Percentiles rank a stretch among this genome's conserved stretches.
phyloP scores from a whole-genome alignment of 2,888 invertebrate species.

The Eupithecia inturbata region DNA sequence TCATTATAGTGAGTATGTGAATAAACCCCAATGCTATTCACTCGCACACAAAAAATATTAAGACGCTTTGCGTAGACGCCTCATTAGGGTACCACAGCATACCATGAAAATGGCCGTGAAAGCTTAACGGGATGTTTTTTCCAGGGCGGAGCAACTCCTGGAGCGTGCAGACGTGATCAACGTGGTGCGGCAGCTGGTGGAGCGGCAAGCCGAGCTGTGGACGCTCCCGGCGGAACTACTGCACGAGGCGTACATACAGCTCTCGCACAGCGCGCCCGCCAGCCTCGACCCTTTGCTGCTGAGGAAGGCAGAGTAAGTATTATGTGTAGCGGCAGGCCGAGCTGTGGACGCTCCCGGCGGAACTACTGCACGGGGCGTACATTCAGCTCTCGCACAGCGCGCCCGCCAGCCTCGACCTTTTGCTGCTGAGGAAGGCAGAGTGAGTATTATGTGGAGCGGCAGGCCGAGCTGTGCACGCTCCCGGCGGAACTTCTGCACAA shows the following conservation, averaged over 20 bases:
- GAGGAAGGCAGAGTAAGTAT: conserved; percentile 78
- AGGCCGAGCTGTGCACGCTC: conserved; percentile 87
- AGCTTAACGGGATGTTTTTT: conserved; percentile 35
- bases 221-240: conserved; percentile 90
- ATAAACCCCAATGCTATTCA: neutral
- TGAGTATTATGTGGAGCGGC: conserved; percentile 82
- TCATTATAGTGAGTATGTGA: neutral
- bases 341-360: conserved; percentile 87
- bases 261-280: conserved; percentile 93
- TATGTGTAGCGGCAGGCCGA: conserved; percentile 87
- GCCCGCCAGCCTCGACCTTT: conserved; percentile 90
- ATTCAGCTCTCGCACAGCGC: conserved; percentile 92
- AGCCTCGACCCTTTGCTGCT: conserved; percentile 88
- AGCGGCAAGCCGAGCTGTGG: conserved; percentile 87
- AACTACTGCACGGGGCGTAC: conserved; percentile 93
- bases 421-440: conserved; percentile 82
- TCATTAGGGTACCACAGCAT: too few species aligned
- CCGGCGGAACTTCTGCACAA: conserved; percentile 93
- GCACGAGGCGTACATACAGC: conserved; percentile 93
- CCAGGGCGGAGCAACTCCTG: conserved; percentile 87
- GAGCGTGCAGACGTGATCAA: conserved; percentile 95
- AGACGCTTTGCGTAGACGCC: too few species aligned
- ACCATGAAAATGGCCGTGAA: neutral
- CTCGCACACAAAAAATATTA: too few species aligned
- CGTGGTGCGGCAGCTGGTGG: conserved; percentile 87